Percentiles rank a stretch among this genome's conserved stretches.
These are phyloP conservation scores for Neomorphus geoffroyi DNA, from an alignment of 2,797 vertebrate species.

Conservation along the genomic window DNA sequence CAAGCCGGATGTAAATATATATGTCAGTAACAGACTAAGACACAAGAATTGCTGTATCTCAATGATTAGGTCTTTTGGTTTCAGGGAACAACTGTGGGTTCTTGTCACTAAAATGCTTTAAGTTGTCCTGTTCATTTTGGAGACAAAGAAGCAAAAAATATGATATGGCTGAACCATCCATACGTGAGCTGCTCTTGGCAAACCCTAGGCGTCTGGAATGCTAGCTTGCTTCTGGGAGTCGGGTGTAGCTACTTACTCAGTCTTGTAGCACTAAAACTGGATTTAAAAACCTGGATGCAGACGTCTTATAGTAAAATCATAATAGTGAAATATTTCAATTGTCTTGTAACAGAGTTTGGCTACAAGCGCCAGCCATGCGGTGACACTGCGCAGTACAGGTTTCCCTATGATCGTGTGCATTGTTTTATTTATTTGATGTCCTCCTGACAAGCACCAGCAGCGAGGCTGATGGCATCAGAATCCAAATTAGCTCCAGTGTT, in stretches of 20 bases:
- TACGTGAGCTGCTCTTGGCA: background rate
- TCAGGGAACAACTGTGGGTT: background rate
- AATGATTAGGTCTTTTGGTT: background rate
- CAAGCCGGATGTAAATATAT: background rate
- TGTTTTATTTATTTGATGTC: background rate
- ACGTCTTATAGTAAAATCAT: background rate
- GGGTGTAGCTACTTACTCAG: background rate
- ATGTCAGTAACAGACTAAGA: background rate
- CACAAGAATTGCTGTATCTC: background rate
- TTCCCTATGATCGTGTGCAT: accelerated
- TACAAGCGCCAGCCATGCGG: background rate
- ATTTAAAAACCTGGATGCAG: background rate
- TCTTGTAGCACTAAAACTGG: background rate
- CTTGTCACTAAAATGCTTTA: background rate
- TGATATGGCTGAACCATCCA: background rate
- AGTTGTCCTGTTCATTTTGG: background rate
- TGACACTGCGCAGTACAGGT: accelerated
- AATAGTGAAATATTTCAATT: background rate
- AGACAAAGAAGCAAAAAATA: background rate
- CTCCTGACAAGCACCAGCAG: background rate
- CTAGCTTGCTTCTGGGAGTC: background rate
- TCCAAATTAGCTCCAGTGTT: background rate
- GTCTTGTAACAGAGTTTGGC: background rate
- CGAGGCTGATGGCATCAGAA: background rate
- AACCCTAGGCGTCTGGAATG: background rate